These are phyloP conservation scores for Dicyrtomina minuta DNA, from an alignment of 2,888 invertebrate genomes.

Conservation along the genomic window DNA sequence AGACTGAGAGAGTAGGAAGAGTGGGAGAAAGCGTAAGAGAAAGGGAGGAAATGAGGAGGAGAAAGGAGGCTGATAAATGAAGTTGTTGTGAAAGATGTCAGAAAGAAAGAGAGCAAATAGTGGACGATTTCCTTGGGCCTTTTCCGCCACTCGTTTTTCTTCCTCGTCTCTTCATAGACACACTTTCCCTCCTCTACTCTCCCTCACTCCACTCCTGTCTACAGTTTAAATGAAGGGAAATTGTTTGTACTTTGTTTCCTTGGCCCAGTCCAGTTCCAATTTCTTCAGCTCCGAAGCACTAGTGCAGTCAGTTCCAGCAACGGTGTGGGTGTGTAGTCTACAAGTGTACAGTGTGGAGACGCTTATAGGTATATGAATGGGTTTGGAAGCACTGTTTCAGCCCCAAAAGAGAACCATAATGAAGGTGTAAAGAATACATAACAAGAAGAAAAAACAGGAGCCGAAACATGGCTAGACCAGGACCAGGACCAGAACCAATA, in stretches of 20 bases:
- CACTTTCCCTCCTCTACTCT: background rate
- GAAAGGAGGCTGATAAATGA: conserved; percentile 21
- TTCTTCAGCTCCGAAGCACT: too few relatives aligned
- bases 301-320: background rate
- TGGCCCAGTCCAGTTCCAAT: too few relatives aligned
- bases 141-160: background rate
- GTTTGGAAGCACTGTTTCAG: background rate
- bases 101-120: conserved; percentile 1
- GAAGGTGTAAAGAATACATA: conserved; percentile 33
- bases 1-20: conserved; percentile 6
- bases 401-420: conserved; percentile 11
- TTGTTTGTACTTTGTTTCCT: conserved; percentile 1
- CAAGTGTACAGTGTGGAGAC: too few relatives aligned
- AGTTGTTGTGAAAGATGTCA: conserved; percentile 2
- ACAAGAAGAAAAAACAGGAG: conserved; percentile 10
- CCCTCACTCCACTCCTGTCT: background rate
- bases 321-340: too few relatives aligned
- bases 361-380: background rate
- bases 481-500: background rate
- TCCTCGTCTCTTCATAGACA: background rate
- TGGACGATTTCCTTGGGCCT: background rate
- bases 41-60: background rate
- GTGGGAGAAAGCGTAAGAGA: background rate
- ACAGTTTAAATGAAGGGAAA: conserved; percentile 1
- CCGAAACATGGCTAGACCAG: background rate